Base-by-base conservation (phyloP, 2,113 vertebrate species). In the Thalassoma bifasciatum region DNA sequence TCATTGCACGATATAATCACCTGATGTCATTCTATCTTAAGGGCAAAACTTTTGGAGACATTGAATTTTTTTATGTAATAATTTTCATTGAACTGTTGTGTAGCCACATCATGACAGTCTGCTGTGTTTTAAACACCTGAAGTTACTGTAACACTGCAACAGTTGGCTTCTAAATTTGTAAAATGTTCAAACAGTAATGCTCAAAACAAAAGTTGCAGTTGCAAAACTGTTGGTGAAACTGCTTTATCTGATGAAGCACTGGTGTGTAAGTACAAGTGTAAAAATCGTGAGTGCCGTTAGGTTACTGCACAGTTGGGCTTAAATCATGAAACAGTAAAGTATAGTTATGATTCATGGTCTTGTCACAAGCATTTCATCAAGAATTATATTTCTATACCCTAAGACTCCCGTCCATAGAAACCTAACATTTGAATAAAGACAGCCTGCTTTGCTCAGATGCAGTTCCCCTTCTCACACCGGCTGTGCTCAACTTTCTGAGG, bases 401-500 rank as follows among this genome's bases (percentile, higher is more conserved):
- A 26, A 65, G 69, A 69, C 47, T 74, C 74, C 56, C 56, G 44
- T 56, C 60, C 70, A 42, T 80, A 81, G 71, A 87, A 83, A 79
- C 42, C 72, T 65, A 46, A 76, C 74, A 79, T 69, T 74, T 67
- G 61, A 78, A 58, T 4, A 16, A 44, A 70, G 57, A 74, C 47
- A 26, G 52, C 80, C 79, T 59, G 57, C 79, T 86, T 75, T 44
- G 46, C 81, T 56, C 66, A 70, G 77, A 66, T 66, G 21, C 77
- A 66, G 56, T 87, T 72, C 77, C 62, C 51, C 36, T 62, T 66
- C 66, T 77, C 30, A 77, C 64, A 66, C 21, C 77, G 67, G 74
- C 80, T 86, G 68, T 63, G 66, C 81, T 72, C 72, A 66, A 74
- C 76, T 74, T 88, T 91, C 65, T 47, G 73, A 86, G 69, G 77